These are phyloP conservation scores for Formica selysi DNA, from an alignment of 1,140 invertebrate species.

Conservation along the genomic window DNA sequence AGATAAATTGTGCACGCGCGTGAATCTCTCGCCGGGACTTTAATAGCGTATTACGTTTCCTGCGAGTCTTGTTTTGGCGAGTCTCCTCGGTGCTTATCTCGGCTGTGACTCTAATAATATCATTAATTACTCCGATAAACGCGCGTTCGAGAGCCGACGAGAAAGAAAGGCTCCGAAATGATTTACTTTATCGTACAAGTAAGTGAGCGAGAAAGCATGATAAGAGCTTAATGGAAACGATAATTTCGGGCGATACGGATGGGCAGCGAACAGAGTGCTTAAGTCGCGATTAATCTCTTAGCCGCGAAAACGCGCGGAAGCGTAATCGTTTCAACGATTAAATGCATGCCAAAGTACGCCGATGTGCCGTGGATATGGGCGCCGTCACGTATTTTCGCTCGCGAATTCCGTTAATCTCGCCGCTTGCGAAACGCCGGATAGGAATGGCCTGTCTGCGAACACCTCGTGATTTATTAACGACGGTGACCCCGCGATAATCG, in stretches of 20 bases:
- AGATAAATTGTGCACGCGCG: slow-evolving; percentile 31
- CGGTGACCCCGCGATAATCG: slow-evolving; percentile 46
- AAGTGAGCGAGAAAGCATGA: slow-evolving; percentile 31
- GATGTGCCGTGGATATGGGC: neutral
- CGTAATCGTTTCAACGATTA: slow-evolving; percentile 32
- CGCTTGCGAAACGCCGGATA: slow-evolving; percentile 33
- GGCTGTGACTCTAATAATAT: slow-evolving; percentile 48
- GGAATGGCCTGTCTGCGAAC: neutral
- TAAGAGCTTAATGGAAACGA: slow-evolving; percentile 57
- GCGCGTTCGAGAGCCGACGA: neutral
- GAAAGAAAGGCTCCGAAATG: neutral
- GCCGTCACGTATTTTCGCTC: slow-evolving; percentile 37
- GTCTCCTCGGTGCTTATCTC: slow-evolving; percentile 25
- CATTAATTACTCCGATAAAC: slow-evolving; percentile 54
- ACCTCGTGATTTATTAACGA: slow-evolving; percentile 44
- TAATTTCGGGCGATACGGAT: slow-evolving; percentile 2
- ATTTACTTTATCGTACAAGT: slow-evolving; percentile 39
- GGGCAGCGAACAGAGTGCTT: neutral
- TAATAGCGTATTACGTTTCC: slow-evolving; percentile 38
- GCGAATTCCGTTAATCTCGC: slow-evolving; percentile 40
- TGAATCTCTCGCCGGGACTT: neutral
- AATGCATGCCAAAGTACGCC: slow-evolving; percentile 44
- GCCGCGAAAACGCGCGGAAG: slow-evolving; percentile 29
- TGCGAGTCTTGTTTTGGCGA: slow-evolving; percentile 53
- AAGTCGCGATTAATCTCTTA: slow-evolving; percentile 29